Evolutionary conservation across 1,140 invertebrate genomes (phyloP).

Genomic region (Heliconius melpomene): DNA sequence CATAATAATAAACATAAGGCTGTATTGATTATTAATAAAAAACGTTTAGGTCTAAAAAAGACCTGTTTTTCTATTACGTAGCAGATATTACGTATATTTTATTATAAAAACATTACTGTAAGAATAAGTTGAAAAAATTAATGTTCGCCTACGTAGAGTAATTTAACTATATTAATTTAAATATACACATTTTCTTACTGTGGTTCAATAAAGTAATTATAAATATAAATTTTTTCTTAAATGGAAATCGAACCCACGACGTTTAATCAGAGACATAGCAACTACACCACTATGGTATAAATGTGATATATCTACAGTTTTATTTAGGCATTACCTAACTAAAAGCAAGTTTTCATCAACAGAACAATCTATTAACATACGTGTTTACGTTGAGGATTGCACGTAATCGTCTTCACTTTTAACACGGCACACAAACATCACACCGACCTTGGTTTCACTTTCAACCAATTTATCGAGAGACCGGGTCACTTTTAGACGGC

Average conservation of each 20-base stretch:
- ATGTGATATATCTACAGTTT: constrained; percentile 30
- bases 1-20: background rate
- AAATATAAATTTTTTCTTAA: background rate
- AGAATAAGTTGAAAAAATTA: too few relatives aligned
- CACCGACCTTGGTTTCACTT: constrained; percentile 69
- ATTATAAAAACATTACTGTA: too few relatives aligned
- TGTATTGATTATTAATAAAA: background rate
- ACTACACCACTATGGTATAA: background rate
- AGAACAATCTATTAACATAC: constrained; percentile 47
- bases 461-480: constrained; percentile 49
- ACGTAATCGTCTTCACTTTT: constrained; percentile 45
- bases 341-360: constrained; percentile 40
- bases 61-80: too few relatives aligned
- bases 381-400: constrained; percentile 43
- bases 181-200: too few relatives aligned
- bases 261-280: background rate
- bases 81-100: too few relatives aligned
- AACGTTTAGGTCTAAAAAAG: background rate
- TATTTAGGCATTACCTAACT: constrained; percentile 51
- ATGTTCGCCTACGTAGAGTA: too few relatives aligned
- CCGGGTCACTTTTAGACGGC: constrained; percentile 44
- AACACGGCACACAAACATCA: constrained; percentile 36
- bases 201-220: too few relatives aligned
- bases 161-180: too few relatives aligned
- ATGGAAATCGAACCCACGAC: background rate